phyloP scores from a whole-genome alignment of 2,797 vertebrate species.

The Schizopygopsis pylzovi region DNA sequence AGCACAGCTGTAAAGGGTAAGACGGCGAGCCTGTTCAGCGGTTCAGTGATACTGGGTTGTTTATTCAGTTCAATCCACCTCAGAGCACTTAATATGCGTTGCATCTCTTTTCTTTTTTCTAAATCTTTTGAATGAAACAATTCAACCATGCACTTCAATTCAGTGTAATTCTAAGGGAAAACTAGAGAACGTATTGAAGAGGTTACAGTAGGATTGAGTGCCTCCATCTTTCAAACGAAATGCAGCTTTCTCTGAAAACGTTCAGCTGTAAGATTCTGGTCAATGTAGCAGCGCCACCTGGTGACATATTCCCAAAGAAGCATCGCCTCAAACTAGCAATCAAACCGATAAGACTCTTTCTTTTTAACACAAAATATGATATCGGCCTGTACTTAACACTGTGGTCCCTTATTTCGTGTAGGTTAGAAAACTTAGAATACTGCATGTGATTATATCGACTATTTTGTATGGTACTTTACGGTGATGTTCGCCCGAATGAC shows the following conservation, averaged over 20 bases:
- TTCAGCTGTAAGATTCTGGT: not conserved
- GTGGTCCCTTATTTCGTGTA: not conserved
- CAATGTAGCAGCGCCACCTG: slow-evolving; percentile 31
- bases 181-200: not conserved
- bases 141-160: not conserved
- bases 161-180: not conserved
- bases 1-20: not conserved
- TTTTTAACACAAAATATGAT: too few species aligned
- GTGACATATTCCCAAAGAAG: not conserved
- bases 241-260: not conserved
- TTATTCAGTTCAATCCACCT: slow-evolving; percentile 5
- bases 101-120: not conserved
- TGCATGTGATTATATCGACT: not conserved
- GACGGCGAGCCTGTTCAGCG: slow-evolving; percentile 15
- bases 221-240: not conserved
- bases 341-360: too few species aligned
- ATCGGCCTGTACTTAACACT: too few species aligned
- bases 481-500: not conserved
- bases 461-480: too few species aligned
- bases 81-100: not conserved
- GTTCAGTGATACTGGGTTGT: slow-evolving; percentile 27
- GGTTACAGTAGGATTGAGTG: not conserved
- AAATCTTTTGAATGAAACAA: slow-evolving; percentile 16
- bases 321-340: too few species aligned
- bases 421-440: not conserved